These are phyloP conservation scores for Sebastes iracundus DNA, from an alignment of 2,797 vertebrate genomes.

Conservation along the genomic window DNA sequence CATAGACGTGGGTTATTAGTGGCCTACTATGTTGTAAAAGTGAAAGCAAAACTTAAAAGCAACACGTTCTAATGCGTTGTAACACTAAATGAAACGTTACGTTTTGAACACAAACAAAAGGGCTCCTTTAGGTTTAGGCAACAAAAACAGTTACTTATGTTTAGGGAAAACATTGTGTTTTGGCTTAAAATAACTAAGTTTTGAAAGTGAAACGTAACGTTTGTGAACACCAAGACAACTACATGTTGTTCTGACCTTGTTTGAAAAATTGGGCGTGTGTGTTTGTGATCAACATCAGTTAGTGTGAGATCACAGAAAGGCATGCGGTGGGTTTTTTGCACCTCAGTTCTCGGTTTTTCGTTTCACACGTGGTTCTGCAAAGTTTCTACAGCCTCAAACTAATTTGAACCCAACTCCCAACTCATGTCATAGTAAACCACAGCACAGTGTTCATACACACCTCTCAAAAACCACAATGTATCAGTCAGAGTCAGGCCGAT, in stretches of 20 bases:
- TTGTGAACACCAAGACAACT: too few relatives aligned
- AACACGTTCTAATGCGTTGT: too few relatives aligned
- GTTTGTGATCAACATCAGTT: background rate
- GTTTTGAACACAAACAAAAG: too few relatives aligned
- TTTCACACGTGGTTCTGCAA: constrained; percentile 47
- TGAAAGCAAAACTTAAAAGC: too few relatives aligned
- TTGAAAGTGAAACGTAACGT: too few relatives aligned
- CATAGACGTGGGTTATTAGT: too few relatives aligned
- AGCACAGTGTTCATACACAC: constrained; percentile 7
- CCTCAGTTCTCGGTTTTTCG: background rate
- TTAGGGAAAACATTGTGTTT: too few relatives aligned
- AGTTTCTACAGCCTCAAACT: constrained; percentile 1
- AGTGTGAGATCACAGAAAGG: background rate
- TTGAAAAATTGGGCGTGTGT: background rate
- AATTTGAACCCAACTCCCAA: background rate
- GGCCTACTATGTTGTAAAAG: too few relatives aligned
- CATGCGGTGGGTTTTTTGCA: background rate
- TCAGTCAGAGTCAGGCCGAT: constrained; percentile 5
- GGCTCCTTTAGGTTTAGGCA: too few relatives aligned
- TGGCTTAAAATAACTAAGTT: too few relatives aligned
- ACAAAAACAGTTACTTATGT: too few relatives aligned
- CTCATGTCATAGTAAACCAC: constrained; percentile 46
- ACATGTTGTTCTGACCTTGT: background rate
- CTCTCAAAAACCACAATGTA: constrained; percentile 37
- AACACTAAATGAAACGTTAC: too few relatives aligned